phyloP scores from a whole-genome alignment of 2,113 vertebrate species.

The Noctilio leporinus region DNA sequence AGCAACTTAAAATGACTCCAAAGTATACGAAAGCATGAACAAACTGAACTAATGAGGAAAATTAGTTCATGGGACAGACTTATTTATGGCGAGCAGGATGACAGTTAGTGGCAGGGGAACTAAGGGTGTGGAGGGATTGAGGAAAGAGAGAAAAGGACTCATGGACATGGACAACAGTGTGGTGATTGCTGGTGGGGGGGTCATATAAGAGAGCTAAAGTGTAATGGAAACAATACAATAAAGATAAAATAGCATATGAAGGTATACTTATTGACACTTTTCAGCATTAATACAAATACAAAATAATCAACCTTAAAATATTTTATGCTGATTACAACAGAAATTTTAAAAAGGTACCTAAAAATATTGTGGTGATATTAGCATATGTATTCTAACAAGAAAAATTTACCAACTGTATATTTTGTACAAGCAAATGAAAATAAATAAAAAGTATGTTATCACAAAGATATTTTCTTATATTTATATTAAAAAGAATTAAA shows the following conservation, averaged over 20 bases:
- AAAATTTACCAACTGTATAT: not conserved
- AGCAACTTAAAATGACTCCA: not conserved
- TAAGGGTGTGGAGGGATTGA: no score
- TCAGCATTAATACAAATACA: not conserved
- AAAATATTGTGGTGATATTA: not conserved
- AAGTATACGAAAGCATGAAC: not conserved
- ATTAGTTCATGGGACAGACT: no score
- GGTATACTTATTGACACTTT: not conserved
- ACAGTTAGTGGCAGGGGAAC: no score
- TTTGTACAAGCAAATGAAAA: not conserved
- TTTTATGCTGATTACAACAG: not conserved
- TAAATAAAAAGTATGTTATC: not conserved
- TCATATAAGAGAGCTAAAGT: no score
- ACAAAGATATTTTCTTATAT: not conserved
- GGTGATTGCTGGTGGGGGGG: no score
- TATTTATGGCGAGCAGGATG: no score
- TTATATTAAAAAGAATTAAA: not conserved
- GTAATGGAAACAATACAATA: no score
- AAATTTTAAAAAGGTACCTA: not conserved
- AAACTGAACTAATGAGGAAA: no score
- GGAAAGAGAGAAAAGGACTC: no score
- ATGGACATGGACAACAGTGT: no score
- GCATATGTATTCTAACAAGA: not conserved
- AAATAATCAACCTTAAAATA: not conserved
- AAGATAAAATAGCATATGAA: not conserved